phyloP scores from a whole-genome alignment of 1,140 invertebrate species.

The Drosophila seguyi region DNA sequence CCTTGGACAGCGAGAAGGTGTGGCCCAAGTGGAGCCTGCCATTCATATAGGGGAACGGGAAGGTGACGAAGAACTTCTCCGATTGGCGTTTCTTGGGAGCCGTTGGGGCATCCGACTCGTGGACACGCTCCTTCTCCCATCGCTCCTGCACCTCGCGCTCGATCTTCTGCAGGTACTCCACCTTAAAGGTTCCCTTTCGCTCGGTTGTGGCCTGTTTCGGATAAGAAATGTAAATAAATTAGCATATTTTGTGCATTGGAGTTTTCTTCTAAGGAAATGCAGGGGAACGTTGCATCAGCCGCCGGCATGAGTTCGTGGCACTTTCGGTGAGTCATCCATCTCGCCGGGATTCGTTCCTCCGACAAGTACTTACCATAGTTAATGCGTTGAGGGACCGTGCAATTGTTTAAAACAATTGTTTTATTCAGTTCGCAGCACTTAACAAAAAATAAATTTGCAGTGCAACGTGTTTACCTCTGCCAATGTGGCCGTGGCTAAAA shows the following conservation, averaged over 20 bases:
- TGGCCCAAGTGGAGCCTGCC: constrained; percentile 98
- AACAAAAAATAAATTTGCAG: constrained; percentile 35
- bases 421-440: constrained; percentile 24
- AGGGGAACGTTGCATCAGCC: constrained; percentile 38
- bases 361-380: constrained; percentile 51
- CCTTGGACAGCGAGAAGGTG: constrained; percentile 98
- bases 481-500: background rate
- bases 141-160: constrained; percentile 93
- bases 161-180: constrained; percentile 95
- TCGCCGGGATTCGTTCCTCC: too few species aligned
- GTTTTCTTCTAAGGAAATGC: background rate
- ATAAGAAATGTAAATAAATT: background rate
- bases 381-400: background rate
- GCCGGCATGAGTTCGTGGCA: constrained; percentile 35
- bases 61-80: constrained; percentile 97
- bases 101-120: constrained; percentile 92
- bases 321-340: background rate
- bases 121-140: constrained; percentile 93
- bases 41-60: constrained; percentile 99
- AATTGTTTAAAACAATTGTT: constrained; percentile 59
- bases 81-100: constrained; percentile 86
- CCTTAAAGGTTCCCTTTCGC: constrained; percentile 96
- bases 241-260: background rate
- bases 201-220: constrained; percentile 86
- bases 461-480: constrained; percentile 75